These are phyloP conservation scores for Caenorhabditis parvicauda DNA, from an alignment of 2,888 invertebrate genomes.

Conservation along the genomic window DNA sequence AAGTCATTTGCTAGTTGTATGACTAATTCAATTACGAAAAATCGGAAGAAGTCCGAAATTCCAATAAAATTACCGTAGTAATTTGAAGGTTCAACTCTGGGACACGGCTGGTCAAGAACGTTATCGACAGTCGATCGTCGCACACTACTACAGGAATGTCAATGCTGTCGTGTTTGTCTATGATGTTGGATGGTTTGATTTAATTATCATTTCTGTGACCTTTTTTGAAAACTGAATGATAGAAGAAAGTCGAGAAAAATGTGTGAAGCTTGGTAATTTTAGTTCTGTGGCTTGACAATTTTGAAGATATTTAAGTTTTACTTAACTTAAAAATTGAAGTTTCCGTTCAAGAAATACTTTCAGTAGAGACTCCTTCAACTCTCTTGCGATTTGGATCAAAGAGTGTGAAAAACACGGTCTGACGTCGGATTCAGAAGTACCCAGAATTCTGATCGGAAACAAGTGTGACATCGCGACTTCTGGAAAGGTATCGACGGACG, in stretches of 20 bases:
- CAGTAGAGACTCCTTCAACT: conserved; percentile 47
- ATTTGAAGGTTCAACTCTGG: conserved; percentile 76
- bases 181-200: conserved; percentile 27
- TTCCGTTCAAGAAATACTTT: neutral
- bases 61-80: too few relatives aligned
- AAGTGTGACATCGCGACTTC: conserved; percentile 73
- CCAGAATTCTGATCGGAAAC: conserved; percentile 78
- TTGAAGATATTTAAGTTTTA: neutral
- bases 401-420: conserved; percentile 73
- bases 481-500: conserved; percentile 71
- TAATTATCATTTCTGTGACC: neutral
- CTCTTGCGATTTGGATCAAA: conserved; percentile 75
- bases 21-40: too few relatives aligned
- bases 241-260: neutral
- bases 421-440: conserved; percentile 60
- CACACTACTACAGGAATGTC: conserved; percentile 73
- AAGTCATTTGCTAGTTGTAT: neutral
- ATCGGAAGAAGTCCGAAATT: too few relatives aligned
- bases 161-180: conserved; percentile 42
- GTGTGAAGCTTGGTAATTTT: neutral
- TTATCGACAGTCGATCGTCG: conserved; percentile 78
- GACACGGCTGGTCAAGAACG: conserved; percentile 80
- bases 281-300: neutral
- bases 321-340: neutral
- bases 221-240: neutral